phyloP scores from a whole-genome alignment of 2,113 vertebrate genomes.

The Sapajus apella region DNA sequence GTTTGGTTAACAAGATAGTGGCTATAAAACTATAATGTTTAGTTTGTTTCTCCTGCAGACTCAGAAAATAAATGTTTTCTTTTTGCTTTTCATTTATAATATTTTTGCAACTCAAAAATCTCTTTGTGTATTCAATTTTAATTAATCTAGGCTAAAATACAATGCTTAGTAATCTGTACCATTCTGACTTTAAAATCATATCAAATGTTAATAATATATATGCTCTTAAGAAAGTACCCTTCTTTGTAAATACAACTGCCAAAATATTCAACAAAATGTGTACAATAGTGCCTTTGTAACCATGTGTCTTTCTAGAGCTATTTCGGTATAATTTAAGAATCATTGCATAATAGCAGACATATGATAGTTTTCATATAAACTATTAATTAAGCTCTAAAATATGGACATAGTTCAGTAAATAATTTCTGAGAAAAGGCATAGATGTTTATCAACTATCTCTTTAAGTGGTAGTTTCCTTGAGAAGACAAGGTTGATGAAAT shows the following conservation, averaged over 20 bases:
- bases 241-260: conserved; percentile 51
- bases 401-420: conserved; percentile 46
- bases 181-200: conserved; percentile 60
- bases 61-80: conserved; percentile 65
- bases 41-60: conserved; percentile 49
- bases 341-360: conserved; percentile 25
- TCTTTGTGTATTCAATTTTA: conserved; percentile 50
- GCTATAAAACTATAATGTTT: conserved; percentile 66
- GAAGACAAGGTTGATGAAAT: conserved; percentile 46
- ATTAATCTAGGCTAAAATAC: conserved; percentile 55
- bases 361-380: conserved; percentile 34
- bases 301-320: conserved; percentile 38
- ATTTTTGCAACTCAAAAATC: conserved; percentile 56
- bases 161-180: conserved; percentile 52
- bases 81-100: conserved; percentile 58
- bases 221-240: conserved; percentile 56
- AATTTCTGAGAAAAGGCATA: conserved; percentile 33
- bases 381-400: conserved; percentile 51
- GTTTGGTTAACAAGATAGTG: conserved; percentile 53
- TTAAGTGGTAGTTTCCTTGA: conserved; percentile 46
- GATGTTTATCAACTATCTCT: conserved; percentile 14
- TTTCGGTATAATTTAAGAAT: conserved; percentile 38
- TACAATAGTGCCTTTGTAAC: conserved; percentile 40
- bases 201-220: conserved; percentile 64
- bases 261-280: conserved; percentile 62